Conservation (phyloP, 2,797 vertebrate species). For the Podarcis siculus region DNA sequence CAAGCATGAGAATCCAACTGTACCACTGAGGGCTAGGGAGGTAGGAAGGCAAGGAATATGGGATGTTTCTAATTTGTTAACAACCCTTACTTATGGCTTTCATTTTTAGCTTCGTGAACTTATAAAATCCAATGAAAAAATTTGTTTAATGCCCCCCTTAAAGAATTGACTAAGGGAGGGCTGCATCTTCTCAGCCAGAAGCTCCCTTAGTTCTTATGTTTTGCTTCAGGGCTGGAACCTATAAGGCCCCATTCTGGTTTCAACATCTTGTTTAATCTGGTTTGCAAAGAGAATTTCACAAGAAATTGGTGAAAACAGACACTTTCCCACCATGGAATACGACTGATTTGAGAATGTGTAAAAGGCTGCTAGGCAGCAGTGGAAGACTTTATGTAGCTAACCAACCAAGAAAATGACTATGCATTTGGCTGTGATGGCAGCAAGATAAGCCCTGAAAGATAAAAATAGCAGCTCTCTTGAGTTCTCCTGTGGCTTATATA, state of each 20-base stretch:
- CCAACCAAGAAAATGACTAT: neutral
- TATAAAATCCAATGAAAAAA: too few relatives aligned
- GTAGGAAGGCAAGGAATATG: too few relatives aligned
- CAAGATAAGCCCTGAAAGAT: slow-evolving; percentile 8
- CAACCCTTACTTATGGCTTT: too few relatives aligned
- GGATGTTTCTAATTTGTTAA: too few relatives aligned
- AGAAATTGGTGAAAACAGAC: neutral
- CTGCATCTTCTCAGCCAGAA: neutral
- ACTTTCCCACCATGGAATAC: neutral
- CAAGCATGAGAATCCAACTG: too few relatives aligned
- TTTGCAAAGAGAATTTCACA: neutral
- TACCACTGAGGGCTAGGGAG: too few relatives aligned
- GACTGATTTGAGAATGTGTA: slow-evolving; percentile 21
- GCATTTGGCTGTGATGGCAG: slow-evolving; percentile 10
- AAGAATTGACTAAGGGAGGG: too few relatives aligned
- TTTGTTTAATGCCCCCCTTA: too few relatives aligned
- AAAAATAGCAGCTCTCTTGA: slow-evolving; percentile 8
- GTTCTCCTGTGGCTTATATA: slow-evolving; percentile 11
- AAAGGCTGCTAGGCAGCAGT: neutral
- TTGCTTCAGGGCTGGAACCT: neutral
- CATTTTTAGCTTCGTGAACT: too few relatives aligned
- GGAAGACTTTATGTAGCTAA: neutral
- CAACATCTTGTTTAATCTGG: neutral
- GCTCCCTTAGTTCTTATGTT: neutral
- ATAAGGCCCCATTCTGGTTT: neutral